Percentiles rank a stretch among this genome's conserved stretches.
Evolutionary conservation across 2,797 vertebrate genomes (phyloP).

Genomic region (Todus mexicanus): DNA sequence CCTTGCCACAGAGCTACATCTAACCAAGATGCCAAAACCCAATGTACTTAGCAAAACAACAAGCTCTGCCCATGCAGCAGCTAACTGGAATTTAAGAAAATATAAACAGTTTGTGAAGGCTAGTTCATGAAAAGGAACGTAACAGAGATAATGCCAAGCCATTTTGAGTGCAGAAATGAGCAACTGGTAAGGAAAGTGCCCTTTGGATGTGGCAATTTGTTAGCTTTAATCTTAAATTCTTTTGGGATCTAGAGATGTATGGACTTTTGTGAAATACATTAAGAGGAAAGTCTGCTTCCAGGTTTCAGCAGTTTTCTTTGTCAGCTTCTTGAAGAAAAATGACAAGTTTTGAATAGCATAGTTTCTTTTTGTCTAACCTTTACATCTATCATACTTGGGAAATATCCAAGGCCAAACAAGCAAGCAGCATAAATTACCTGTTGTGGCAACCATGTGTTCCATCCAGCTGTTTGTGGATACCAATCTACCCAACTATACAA

Average conservation of each 20-base stretch:
- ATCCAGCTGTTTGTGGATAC: background rate
- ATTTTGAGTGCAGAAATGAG: background rate
- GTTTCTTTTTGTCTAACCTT: background rate
- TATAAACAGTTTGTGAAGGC: background rate
- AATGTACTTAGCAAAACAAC: background rate
- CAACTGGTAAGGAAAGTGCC: background rate
- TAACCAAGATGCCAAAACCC: background rate
- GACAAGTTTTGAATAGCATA: background rate
- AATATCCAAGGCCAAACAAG: background rate
- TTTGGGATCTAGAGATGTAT: background rate
- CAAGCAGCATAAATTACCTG: background rate
- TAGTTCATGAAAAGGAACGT: background rate
- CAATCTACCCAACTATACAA: fast-evolving
- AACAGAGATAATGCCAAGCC: fast-evolving
- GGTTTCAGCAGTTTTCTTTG: background rate
- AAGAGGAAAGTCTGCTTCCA: background rate
- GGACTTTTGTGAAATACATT: background rate
- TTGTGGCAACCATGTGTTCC: background rate
- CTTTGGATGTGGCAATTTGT: background rate
- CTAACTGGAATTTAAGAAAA: background rate
- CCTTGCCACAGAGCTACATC: background rate
- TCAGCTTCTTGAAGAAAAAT: background rate
- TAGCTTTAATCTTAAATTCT: background rate
- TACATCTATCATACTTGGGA: background rate
- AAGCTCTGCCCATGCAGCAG: background rate